Base-by-base conservation (phyloP, 2,113 vertebrate genomes). In the Gallinago undulata region DNA sequence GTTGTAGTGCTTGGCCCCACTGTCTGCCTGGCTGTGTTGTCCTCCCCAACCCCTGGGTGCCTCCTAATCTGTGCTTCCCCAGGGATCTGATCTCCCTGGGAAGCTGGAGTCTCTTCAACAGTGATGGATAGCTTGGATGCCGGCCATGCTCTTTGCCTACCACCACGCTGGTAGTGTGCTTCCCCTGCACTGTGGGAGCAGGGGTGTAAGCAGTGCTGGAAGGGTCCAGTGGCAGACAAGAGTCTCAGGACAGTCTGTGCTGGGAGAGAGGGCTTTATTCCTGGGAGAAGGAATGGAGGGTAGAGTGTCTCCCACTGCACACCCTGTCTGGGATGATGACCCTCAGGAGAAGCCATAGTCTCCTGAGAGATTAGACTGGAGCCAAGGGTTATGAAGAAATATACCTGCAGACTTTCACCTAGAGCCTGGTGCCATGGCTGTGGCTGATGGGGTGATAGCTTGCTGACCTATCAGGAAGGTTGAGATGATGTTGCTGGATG, bases 271-370 rank as follows among this genome's bases (percentile, higher is more conserved):
- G 31, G 33, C 17, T 80, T 69, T 37, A 16, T 78, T 84, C 17
- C 56, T 63, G 27, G n/a, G 47, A 55, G 45, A n/a, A 80, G 28
- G 41, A 78, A 19, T 31, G 45, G 50, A 70, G 41, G 39, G 22
- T 66, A 68, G 74, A 62, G 16, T 55, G n/a, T 41, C 31, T 82
- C 28, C 31, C 23, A 19, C 16, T 82, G 51, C 62, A 76, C 31
- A 67, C n/a, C 13, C 39, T 27, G 10, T 41, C n/a, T 39, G 37
- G n/a, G 30, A 28, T 63, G 83, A n/a, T 0, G 0, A 22, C 89
- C n/a, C 27, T n/a, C 22, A 45, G 19, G 47, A 82, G 15, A 62
- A 87, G 60, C 62, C 9, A 7, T 4, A 3, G 24, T 53, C 17
- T 87, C 12, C 25, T 1, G 2, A 31, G 41, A 35, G 39, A 50